These are phyloP conservation scores for Alca torda DNA, from an alignment of 2,797 vertebrate genomes.

Conservation along the genomic window DNA sequence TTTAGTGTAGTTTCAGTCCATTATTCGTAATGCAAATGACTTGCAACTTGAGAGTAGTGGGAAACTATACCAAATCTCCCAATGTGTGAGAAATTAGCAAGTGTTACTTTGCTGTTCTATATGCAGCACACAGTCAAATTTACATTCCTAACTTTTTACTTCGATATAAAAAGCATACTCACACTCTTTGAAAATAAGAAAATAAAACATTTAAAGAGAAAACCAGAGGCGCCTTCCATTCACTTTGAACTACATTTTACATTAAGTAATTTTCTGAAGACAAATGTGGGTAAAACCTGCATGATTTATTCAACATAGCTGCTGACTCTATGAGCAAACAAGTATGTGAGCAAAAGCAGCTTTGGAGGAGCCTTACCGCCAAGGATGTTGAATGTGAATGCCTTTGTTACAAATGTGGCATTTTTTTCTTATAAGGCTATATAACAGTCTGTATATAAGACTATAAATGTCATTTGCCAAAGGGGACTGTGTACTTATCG, in stretches of 20 bases:
- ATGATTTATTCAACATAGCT: background rate
- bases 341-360: background rate
- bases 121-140: constrained; percentile 25
- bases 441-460: background rate
- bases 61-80: constrained; percentile 32
- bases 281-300: background rate
- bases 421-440: background rate
- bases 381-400: background rate
- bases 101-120: constrained; percentile 14
- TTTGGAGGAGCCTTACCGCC: background rate
- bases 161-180: background rate
- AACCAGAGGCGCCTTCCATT: background rate
- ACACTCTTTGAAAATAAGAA: background rate
- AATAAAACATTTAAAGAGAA: background rate
- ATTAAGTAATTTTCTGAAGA: background rate
- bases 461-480: background rate
- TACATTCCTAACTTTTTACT: constrained; percentile 10
- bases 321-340: background rate
- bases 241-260: background rate
- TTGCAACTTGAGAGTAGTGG: constrained; percentile 30
- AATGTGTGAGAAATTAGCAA: constrained; percentile 54
- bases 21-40: constrained; percentile 23
- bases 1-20: background rate
- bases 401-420: background rate
- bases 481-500: background rate